phyloP scores from a whole-genome alignment of 2,797 vertebrate genomes.

The Dryobates pubescens region DNA sequence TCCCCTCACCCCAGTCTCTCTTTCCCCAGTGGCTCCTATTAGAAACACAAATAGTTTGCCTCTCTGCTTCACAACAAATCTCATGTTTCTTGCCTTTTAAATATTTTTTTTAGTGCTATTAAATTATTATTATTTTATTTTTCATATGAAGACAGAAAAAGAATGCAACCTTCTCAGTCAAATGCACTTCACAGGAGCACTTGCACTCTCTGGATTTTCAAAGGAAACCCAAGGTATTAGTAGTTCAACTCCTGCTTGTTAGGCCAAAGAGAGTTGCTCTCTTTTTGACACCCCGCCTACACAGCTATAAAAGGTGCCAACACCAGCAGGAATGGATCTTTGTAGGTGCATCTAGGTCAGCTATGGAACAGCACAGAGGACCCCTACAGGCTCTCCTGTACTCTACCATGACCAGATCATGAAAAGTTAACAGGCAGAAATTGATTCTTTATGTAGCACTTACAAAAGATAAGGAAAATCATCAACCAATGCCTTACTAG shows the following conservation, averaged over 20 bases:
- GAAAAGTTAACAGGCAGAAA: not conserved
- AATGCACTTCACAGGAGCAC: not conserved
- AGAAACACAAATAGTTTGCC: constrained; percentile 45
- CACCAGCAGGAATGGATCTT: not conserved
- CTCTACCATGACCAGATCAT: not conserved
- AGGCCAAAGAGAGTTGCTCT: not conserved
- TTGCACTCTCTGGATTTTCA: not conserved
- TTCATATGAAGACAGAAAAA: not conserved
- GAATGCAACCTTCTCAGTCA: not conserved
- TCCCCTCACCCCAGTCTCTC: not conserved
- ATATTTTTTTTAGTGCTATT: not conserved
- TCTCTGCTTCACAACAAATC: constrained; percentile 5
- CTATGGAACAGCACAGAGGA: not conserved
- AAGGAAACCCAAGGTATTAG: not conserved
- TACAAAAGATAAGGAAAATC: not conserved
- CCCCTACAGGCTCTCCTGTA: not conserved
- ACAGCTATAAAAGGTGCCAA: not conserved
- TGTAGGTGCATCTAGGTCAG: not conserved
- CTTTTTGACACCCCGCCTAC: not conserved
- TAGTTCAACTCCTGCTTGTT: not conserved
- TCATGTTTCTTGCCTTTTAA: not conserved
- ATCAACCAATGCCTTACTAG: not conserved
- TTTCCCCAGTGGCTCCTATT: constrained; percentile 38
- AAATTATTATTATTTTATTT: not conserved
- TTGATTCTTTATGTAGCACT: not conserved